A percentile compares a stretch with the other conserved stretches of the same genome.
Evolutionary conservation across 2,797 vertebrate species (phyloP).

Genomic region (Poecilia wingei): DNA sequence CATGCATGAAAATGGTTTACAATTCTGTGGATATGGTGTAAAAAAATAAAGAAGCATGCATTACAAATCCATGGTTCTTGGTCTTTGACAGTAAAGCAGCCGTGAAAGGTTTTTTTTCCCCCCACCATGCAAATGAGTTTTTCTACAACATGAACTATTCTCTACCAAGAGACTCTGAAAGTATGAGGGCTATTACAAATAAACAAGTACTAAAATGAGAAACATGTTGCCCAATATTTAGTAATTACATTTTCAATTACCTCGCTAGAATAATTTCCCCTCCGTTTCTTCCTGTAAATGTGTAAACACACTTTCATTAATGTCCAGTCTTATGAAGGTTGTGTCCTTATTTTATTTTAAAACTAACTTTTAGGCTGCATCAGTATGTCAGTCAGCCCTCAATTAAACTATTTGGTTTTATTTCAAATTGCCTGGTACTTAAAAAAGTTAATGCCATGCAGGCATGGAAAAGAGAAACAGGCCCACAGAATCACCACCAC

Average conservation of each 20-base stretch:
- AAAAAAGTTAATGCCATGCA: not conserved
- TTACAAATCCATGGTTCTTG: not conserved
- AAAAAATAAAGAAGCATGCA: not conserved
- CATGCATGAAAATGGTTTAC: not conserved
- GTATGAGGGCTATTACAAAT: not conserved
- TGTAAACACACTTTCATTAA: not conserved
- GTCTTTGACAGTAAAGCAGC: slow-evolving; percentile 3
- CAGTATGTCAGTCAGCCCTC: not conserved
- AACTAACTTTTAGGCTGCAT: not conserved
- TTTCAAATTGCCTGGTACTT: not conserved
- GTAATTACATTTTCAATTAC: not conserved
- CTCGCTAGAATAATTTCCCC: not conserved
- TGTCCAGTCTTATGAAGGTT: not conserved
- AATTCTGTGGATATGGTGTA: not conserved
- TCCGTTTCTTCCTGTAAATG: not conserved
- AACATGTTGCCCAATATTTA: not conserved
- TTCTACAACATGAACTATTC: slow-evolving; percentile 1
- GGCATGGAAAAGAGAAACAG: not conserved
- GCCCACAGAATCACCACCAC: not conserved
- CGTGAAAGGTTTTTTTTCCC: not conserved
- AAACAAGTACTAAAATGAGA: slow-evolving; percentile 1
- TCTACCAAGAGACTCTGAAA: not conserved
- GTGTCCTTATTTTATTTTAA: not conserved
- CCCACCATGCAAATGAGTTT: slow-evolving; percentile 5
- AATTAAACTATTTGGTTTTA: not conserved